Evolutionary conservation across 2,888 invertebrate species (phyloP), one percentile per base, ranked within the genome.

Genomic region (Osmoderma eremita): DNA sequence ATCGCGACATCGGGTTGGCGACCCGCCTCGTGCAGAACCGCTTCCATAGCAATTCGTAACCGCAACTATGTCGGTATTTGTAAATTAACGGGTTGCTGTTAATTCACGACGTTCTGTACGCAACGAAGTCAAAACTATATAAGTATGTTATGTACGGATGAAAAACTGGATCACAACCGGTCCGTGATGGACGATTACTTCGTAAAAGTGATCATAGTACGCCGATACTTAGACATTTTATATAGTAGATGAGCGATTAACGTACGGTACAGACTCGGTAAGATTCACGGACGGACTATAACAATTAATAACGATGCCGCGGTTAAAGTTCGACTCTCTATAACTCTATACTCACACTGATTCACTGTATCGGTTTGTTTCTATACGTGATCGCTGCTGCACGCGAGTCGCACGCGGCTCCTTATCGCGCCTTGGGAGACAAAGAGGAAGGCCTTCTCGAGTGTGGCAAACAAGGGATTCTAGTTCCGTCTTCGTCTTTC

Each of bases 1-100:
- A 38, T 65, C 65, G 2, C 63, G n/a, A 58, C n/a, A 10, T 17
- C 39, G 8, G 3, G 41, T 24, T 54, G 70, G 65, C 68, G 70
- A 18, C 71, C 39, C 1, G 76, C 77, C 69, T 78, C 78, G 71
- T 77, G 72, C 61, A 78, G 69, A 20, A 77, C 68, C 10, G 71
- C 72, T 67, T 77, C 78, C 78, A 78, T 78, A 53, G 18, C 17
- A n/a, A n/a, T n/a, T n/a, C n/a, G n/a, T 20, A 10, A 4, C 20
- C 10, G 1, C 2, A 1, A 10, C 20, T 49, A 3, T 1, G 1
- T 10, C n/a, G 5, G 10, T n/a, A 3, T 1, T 42, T 13, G 42
- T 42, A 3, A 6, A 30, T 4, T 10, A 10, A 30, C 3, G 8
- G 30, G 30, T n/a, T 10, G 30, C 30, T 30, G 30, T 6, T 30